These are phyloP conservation scores for Sylvietta virens DNA, from an alignment of 2,113 vertebrate genomes.

Conservation along the genomic window DNA sequence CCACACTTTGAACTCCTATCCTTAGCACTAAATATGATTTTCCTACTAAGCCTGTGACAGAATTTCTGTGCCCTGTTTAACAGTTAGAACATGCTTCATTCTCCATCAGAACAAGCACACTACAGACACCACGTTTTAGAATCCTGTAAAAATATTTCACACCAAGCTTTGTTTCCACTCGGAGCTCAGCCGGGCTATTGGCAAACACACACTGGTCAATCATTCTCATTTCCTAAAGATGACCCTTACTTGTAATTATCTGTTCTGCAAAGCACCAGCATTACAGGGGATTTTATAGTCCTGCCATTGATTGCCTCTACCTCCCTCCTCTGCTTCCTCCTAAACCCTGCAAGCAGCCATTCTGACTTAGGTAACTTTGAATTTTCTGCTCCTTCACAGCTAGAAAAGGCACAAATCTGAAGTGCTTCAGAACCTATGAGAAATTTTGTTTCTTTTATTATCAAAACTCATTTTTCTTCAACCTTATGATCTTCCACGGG, in stretches of 20 bases:
- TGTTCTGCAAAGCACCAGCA: not conserved
- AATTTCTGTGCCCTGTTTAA: not conserved
- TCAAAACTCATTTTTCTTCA: not conserved
- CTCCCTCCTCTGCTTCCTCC: not conserved
- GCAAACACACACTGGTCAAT: not conserved
- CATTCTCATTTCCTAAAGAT: not conserved
- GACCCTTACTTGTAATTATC: not conserved
- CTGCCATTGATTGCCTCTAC: not conserved
- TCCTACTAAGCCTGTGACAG: not conserved
- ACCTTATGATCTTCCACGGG: not conserved
- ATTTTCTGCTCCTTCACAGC: not conserved
- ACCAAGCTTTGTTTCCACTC: not conserved
- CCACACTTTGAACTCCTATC: not conserved
- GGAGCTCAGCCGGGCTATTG: not conserved
- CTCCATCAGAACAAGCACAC: not conserved
- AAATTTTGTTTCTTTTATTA: not conserved
- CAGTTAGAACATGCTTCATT: not conserved
- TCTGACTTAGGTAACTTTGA: accelerated
- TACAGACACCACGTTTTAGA: accelerated
- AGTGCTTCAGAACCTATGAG: not conserved
- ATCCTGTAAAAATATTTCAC: not conserved
- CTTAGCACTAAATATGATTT: not conserved
- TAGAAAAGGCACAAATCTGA: not conserved
- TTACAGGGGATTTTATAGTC: not conserved
- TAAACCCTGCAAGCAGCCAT: not conserved